phyloP scores from a whole-genome alignment of 2,797 vertebrate genomes.

The Rhinella marina region DNA sequence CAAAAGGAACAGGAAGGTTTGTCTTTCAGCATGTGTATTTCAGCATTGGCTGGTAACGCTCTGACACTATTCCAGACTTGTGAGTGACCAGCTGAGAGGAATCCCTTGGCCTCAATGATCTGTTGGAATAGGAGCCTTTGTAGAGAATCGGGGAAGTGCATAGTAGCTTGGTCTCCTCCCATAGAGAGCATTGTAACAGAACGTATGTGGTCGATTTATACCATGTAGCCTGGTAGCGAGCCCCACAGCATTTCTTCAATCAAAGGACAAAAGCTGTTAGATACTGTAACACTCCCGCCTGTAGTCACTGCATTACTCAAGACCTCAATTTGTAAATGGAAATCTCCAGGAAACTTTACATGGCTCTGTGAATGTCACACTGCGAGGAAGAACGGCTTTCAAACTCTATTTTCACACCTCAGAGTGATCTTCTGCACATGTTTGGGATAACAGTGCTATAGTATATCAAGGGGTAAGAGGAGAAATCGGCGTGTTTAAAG shows the following conservation, averaged over 20 bases:
- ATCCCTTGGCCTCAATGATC: neutral
- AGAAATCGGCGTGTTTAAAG: neutral
- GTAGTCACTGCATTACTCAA: neutral
- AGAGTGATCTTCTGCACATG: slow-evolving; percentile 62
- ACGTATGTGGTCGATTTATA: neutral
- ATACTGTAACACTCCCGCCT: neutral
- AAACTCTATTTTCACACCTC: slow-evolving; percentile 58
- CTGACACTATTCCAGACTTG: slow-evolving; percentile 22
- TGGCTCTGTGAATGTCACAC: slow-evolving; percentile 38
- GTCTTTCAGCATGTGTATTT: slow-evolving; percentile 14
- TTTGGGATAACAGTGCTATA: slow-evolving; percentile 58
- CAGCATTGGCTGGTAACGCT: neutral
- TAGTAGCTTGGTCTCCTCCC: neutral
- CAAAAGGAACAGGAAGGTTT: slow-evolving; percentile 23
- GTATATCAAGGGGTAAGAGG: slow-evolving; percentile 12
- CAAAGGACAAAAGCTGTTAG: neutral
- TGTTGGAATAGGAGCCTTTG: neutral
- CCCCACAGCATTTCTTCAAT: neutral
- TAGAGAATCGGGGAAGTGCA: neutral
- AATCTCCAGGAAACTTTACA: slow-evolving; percentile 30
- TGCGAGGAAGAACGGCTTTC: slow-evolving; percentile 56
- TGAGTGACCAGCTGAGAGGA: neutral
- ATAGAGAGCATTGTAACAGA: neutral
- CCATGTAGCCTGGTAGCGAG: neutral
- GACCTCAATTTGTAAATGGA: slow-evolving; percentile 11